Evolutionary conservation across 2,888 invertebrate genomes (phyloP).

Genomic region (Zygaena filipendulae): DNA sequence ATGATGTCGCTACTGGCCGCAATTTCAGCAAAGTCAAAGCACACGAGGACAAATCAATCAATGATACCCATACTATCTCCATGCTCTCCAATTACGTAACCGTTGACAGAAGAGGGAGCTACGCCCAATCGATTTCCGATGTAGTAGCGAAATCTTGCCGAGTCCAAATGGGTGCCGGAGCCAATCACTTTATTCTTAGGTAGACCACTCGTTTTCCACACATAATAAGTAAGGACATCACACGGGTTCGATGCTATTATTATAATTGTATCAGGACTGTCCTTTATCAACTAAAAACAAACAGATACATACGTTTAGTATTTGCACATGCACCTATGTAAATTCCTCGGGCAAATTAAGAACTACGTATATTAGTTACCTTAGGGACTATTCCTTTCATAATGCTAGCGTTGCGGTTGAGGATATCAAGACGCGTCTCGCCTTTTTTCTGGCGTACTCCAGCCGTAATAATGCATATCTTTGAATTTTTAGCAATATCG

Average conservation of each 20-base stretch:
- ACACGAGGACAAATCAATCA: constrained; percentile 73
- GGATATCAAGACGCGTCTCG: constrained; percentile 78
- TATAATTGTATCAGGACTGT: constrained; percentile 84
- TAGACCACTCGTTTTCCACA: constrained; percentile 86
- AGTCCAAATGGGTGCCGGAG: constrained; percentile 87
- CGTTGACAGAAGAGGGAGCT: constrained; percentile 81
- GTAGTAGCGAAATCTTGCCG: constrained; percentile 83
- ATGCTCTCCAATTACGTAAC: constrained; percentile 89
- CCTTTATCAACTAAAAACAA: constrained; percentile 66
- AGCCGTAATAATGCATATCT: constrained; percentile 84
- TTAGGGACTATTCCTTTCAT: constrained; percentile 79
- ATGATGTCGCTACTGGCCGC: too few species aligned
- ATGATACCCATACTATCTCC: too few species aligned
- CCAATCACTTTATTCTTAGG: constrained; percentile 84
- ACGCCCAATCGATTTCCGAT: constrained; percentile 79
- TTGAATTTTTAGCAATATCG: constrained; percentile 74
- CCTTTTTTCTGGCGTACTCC: constrained; percentile 84
- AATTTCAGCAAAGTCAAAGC: constrained; percentile 62
- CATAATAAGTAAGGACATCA: constrained; percentile 84
- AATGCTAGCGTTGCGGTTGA: constrained; percentile 84
- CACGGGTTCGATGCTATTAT: constrained; percentile 90
- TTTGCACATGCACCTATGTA: too few species aligned
- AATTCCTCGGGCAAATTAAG: too few species aligned
- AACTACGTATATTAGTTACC: too few species aligned
- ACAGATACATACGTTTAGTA: too few species aligned